Evolutionary conservation across 2,888 invertebrate species (phyloP).

Genomic region (Sylvicola fuscatus): DNA sequence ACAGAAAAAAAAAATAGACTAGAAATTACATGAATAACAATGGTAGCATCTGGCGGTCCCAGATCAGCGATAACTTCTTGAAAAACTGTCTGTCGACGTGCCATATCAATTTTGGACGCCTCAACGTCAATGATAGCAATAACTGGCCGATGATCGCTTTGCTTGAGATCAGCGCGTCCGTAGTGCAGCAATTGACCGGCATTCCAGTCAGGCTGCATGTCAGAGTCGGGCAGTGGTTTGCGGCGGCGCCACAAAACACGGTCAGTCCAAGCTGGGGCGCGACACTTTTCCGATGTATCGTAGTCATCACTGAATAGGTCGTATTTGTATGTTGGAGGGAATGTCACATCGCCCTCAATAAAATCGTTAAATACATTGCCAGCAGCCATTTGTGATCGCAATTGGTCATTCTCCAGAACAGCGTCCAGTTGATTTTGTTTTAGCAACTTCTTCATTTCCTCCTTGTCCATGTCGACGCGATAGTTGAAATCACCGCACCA

Average conservation of each 20-base stretch:
- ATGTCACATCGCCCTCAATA: conserved; percentile 75
- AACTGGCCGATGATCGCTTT: conserved; percentile 94
- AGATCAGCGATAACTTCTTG: conserved; percentile 65
- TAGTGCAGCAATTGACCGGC: conserved; percentile 71
- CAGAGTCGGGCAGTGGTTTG: conserved; percentile 49
- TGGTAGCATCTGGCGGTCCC: conserved; percentile 89
- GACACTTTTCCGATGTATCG: conserved; percentile 94
- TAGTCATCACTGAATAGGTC: conserved; percentile 97
- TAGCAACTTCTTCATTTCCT: conserved; percentile 73
- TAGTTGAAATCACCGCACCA: conserved; percentile 99
- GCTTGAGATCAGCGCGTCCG: conserved; percentile 84
- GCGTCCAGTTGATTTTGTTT: conserved; percentile 50
- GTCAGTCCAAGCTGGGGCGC: conserved; percentile 98
- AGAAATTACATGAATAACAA: conserved; percentile 41
- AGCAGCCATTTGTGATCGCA: conserved; percentile 55
- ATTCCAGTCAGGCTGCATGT: conserved; percentile 40
- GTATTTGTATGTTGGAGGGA: conserved; percentile 96
- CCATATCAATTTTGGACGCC: conserved; percentile 56
- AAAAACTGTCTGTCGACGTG: conserved; percentile 59
- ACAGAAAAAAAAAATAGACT: conserved; percentile 9
- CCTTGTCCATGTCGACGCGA: conserved; percentile 86
- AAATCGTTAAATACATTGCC: conserved; percentile 83
- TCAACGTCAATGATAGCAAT: conserved; percentile 80
- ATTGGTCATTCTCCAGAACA: conserved; percentile 72
- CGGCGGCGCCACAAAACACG: conserved; percentile 83